These are phyloP conservation scores for Spisula subtruncata DNA, from an alignment of 2,888 invertebrate species.

Conservation along the genomic window DNA sequence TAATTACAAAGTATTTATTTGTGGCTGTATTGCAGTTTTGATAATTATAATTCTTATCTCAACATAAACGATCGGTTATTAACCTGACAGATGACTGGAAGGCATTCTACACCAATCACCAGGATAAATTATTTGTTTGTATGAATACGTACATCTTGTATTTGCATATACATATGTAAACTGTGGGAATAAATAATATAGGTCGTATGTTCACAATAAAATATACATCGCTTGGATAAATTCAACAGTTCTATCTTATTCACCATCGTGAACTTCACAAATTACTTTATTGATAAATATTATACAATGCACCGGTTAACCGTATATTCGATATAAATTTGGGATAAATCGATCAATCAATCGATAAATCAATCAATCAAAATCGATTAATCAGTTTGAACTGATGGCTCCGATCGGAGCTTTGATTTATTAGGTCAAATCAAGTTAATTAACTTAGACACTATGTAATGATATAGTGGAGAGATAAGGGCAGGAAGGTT, in stretches of 20 bases:
- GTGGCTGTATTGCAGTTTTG: no score
- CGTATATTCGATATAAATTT: slow-evolving; percentile 7
- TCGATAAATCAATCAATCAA: background rate
- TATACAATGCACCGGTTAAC: background rate
- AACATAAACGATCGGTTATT: no score
- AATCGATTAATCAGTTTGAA: slow-evolving; percentile 21
- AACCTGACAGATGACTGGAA: no score
- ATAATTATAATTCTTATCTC: no score
- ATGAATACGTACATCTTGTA: background rate
- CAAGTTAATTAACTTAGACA: background rate
- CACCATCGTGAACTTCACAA: background rate
- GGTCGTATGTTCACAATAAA: background rate
- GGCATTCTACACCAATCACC: no score
- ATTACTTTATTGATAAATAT: background rate
- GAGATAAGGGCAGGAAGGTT: background rate
- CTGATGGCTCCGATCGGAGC: background rate
- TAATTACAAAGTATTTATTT: no score
- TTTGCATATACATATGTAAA: background rate
- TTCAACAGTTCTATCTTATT: background rate
- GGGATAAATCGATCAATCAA: background rate
- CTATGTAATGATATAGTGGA: slow-evolving; percentile 9
- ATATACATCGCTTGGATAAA: background rate
- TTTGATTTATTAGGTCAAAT: slow-evolving; percentile 21
- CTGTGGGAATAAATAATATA: background rate
- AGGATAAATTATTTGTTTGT: background rate